Percentiles rank a stretch among this genome's conserved stretches.
Evolutionary conservation across 2,888 invertebrate genomes (phyloP).

Genomic region (Troides oblongomaculatus): DNA sequence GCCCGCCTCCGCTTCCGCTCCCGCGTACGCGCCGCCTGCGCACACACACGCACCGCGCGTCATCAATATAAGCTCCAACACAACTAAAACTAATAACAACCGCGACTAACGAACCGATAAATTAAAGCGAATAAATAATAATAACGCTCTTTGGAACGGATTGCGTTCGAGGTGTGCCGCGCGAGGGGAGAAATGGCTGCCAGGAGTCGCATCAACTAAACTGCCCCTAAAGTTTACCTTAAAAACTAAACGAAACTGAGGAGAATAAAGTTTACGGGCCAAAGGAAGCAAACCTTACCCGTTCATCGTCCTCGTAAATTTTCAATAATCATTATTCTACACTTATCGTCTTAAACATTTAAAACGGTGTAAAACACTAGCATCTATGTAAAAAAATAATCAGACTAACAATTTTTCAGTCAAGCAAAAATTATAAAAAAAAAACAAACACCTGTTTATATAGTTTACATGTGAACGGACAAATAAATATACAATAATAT

Average conservation of each 20-base stretch:
- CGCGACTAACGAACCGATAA: conserved; percentile 53
- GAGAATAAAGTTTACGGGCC: conserved; percentile 45
- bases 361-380: conserved; percentile 4
- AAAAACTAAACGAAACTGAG: conserved; percentile 38
- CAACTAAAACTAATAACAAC: conserved; percentile 43
- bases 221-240: conserved; percentile 34
- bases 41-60: conserved; percentile 36
- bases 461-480: neutral
- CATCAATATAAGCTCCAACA: conserved; percentile 38
- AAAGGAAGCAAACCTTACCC: conserved; percentile 2
- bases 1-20: conserved; percentile 39
- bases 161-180: conserved; percentile 58
- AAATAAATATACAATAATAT: conserved; percentile 37
- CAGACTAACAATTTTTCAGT: conserved; percentile 36
- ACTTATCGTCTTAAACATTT: conserved; percentile 13
- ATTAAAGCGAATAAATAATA: conserved; percentile 70
- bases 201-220: conserved; percentile 32
- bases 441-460: conserved; percentile 9
- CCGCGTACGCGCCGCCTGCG: conserved; percentile 39
- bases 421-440: conserved; percentile 26
- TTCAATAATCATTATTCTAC: neutral
- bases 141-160: conserved; percentile 72
- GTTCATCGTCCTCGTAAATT: neutral
- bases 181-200: conserved; percentile 32
- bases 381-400: conserved; percentile 24